Conservation (phyloP, 2,113 vertebrate species). For the Nesospiza acunhae region DNA sequence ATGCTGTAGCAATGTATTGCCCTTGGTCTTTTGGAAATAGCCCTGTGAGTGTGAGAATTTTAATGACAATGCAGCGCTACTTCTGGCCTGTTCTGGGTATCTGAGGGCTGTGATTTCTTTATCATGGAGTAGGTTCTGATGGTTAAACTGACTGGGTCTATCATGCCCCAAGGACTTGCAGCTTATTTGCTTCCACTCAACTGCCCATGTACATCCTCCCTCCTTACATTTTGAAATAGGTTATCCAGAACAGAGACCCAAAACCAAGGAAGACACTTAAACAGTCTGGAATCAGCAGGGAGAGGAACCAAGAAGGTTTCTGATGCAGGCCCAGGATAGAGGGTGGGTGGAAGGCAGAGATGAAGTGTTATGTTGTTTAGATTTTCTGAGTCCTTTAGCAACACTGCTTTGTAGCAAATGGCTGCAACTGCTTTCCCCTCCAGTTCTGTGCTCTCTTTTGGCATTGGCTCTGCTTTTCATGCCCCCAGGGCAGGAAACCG, state of each 20-base stretch:
- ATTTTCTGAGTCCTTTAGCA: background rate
- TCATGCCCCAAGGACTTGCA: background rate
- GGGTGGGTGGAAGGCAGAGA: background rate
- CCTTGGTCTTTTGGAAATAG: slow-evolving; percentile 14
- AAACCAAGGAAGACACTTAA: background rate
- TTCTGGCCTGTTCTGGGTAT: background rate
- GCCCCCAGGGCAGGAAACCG: background rate
- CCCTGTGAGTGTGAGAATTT: background rate
- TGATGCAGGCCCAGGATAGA: background rate
- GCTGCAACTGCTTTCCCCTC: background rate
- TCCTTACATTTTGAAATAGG: background rate
- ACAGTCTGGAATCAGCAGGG: background rate
- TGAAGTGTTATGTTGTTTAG: background rate
- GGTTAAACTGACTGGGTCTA: background rate
- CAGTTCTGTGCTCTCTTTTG: background rate
- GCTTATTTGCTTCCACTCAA: background rate
- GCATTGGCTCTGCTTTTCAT: background rate
- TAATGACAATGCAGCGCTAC: slow-evolving; percentile 20
- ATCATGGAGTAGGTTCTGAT: background rate
- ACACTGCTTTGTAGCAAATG: background rate
- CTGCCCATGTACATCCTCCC: background rate
- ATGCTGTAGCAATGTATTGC: background rate
- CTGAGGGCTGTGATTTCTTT: background rate
- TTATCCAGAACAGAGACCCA: background rate
- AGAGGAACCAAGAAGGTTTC: background rate